Conservation (phyloP, 2,888 invertebrate genomes). For the Palloptera scutellata region DNA sequence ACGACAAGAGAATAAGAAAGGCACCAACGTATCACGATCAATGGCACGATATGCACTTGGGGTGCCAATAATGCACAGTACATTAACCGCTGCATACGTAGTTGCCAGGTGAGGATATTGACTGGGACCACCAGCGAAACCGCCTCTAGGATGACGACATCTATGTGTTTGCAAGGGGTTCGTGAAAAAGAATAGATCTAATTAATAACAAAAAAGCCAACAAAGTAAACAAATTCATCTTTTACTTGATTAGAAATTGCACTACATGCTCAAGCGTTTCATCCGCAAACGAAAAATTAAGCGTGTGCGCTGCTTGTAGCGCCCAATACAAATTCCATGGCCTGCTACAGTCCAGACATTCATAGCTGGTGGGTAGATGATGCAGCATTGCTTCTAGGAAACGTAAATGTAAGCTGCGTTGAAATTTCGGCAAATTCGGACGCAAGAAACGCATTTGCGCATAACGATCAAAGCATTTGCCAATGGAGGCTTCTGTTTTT, state of each 20-base stretch:
- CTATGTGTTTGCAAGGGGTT: conserved; percentile 39
- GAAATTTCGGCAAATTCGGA: conserved; percentile 67
- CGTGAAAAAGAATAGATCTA: neutral
- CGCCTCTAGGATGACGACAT: conserved; percentile 70
- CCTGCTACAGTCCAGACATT: conserved; percentile 91
- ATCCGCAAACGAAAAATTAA: conserved; percentile 72
- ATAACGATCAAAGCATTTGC: conserved; percentile 67
- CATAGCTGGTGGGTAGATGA: conserved; percentile 75
- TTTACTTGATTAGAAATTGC: conserved; percentile 70
- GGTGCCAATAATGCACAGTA: conserved; percentile 89
- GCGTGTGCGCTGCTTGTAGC: conserved; percentile 84
- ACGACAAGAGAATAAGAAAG: conserved; percentile 81
- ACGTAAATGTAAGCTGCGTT: conserved; percentile 71
- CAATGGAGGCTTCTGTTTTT: conserved; percentile 68
- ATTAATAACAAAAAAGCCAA: conserved; percentile 7
- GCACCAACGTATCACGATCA: conserved; percentile 74
- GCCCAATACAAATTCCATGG: conserved; percentile 99
- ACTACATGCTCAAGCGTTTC: conserved; percentile 68
- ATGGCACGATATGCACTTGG: conserved; percentile 87
- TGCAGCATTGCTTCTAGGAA: conserved; percentile 75
- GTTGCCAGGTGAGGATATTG: conserved; percentile 94
- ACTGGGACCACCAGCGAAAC: conserved; percentile 94
- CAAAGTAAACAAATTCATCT: neutral
- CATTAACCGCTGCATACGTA: conserved; percentile 96
- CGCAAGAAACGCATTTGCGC: conserved; percentile 66